Conservation (phyloP, 2,888 invertebrate species). For the Cerastis leucographa region DNA sequence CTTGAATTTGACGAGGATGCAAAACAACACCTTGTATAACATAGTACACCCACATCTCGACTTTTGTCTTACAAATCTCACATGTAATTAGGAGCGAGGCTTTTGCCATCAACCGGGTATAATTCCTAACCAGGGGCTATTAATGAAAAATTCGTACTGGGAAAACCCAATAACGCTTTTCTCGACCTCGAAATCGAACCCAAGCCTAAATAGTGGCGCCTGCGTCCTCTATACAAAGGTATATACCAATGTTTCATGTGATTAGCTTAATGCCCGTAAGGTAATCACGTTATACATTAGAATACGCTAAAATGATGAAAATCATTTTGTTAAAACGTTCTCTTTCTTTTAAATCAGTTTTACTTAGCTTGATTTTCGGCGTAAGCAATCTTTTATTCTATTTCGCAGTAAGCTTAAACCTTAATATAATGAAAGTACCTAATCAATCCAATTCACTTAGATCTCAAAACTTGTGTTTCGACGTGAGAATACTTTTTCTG, state of each 20-base stretch:
- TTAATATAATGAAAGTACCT: conserved; percentile 20
- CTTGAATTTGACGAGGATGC: too few species aligned
- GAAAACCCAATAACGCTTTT: not conserved
- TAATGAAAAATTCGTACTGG: too few species aligned
- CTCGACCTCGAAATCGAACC: not conserved
- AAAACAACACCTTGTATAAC: too few species aligned
- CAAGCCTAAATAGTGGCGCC: not conserved
- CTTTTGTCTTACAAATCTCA: too few species aligned
- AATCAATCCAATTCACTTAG: conserved; percentile 33
- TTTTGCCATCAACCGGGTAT: too few species aligned
- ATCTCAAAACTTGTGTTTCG: conserved; percentile 15
- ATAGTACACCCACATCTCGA: too few species aligned
- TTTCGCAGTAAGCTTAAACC: not conserved
- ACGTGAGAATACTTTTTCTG: not conserved
- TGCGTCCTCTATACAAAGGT: not conserved
- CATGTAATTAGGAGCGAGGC: too few species aligned
- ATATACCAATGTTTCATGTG: not conserved
- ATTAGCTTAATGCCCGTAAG: not conserved
- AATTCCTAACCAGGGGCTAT: too few species aligned
- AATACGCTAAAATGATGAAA: not conserved
- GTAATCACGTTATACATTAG: not conserved
- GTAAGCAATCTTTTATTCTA: conserved; percentile 1
- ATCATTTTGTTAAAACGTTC: not conserved
- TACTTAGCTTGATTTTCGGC: not conserved
- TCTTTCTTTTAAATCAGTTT: not conserved